Conservation (phyloP, 2,797 vertebrate genomes). For the Sebastes steindachneri region DNA sequence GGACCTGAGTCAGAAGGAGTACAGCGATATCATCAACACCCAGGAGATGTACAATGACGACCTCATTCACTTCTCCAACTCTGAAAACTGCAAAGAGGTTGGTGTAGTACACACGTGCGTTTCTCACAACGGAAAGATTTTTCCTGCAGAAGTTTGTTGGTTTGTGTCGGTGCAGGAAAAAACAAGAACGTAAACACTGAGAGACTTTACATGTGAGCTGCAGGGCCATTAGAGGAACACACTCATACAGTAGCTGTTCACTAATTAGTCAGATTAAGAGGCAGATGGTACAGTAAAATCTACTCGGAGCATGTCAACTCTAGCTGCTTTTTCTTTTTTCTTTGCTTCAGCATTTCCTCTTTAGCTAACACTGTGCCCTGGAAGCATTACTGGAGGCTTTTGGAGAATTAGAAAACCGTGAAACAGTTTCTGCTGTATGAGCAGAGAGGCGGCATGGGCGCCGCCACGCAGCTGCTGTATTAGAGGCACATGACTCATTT, state of each 20-base stretch:
- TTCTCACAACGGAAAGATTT: not conserved
- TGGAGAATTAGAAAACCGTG: conserved; percentile 43
- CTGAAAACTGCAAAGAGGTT: conserved; percentile 99
- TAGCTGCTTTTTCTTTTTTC: not conserved
- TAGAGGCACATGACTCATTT: conserved; percentile 38
- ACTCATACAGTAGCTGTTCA: conserved; percentile 35
- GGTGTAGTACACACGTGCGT: not conserved
- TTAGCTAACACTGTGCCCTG: conserved; percentile 34
- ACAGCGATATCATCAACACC: conserved; percentile 99
- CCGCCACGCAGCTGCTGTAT: conserved; percentile 40
- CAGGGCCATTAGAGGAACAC: conserved; percentile 33
- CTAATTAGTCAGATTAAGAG: conserved; percentile 51
- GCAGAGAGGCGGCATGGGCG: conserved; percentile 28
- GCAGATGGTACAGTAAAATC: conserved; percentile 55
- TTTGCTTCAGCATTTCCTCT: conserved; percentile 25
- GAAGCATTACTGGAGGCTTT: conserved; percentile 50
- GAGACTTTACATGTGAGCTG: conserved; percentile 26
- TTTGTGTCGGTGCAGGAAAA: not conserved
- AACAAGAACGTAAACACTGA: not conserved
- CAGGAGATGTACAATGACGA: conserved; percentile 99
- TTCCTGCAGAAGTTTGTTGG: not conserved
- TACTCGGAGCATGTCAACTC: conserved; percentile 17
- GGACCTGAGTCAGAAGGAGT: conserved; percentile 99
- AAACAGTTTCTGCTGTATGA: conserved; percentile 43
- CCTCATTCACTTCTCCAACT: conserved; percentile 99